Conservation (phyloP, 2,888 invertebrate species). For the Rhaphigaster nebulosa region DNA sequence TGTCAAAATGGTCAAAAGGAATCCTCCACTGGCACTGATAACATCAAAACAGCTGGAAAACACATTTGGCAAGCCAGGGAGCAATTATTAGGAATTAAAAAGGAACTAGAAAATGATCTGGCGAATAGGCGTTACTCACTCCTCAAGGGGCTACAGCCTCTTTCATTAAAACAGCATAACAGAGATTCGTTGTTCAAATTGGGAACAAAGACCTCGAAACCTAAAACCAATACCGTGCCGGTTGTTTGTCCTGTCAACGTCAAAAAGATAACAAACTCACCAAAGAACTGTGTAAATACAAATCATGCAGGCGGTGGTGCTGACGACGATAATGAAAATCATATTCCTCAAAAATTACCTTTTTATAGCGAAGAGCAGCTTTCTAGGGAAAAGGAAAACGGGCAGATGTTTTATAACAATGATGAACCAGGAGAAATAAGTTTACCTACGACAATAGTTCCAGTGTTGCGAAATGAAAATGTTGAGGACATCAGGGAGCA, state of each 20-base stretch:
- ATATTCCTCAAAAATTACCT: neutral
- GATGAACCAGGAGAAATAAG: neutral
- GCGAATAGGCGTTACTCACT: neutral
- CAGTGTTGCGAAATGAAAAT: neutral
- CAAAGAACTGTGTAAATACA: neutral
- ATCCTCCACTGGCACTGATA: neutral
- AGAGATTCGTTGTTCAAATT: neutral
- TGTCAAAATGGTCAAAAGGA: neutral
- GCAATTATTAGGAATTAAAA: neutral
- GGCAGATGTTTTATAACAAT: neutral
- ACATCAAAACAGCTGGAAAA: neutral
- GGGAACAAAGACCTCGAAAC: neutral
- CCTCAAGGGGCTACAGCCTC: neutral
- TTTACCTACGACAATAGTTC: neutral
- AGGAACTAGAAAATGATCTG: neutral
- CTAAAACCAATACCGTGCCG: neutral
- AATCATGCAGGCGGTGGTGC: neutral
- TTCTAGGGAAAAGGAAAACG: neutral
- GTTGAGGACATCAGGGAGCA: neutral
- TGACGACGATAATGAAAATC: neutral
- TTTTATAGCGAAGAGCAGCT: neutral
- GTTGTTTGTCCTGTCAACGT: neutral
- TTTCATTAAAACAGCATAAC: neutral
- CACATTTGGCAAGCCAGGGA: neutral
- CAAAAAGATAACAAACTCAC: neutral